These are phyloP conservation scores for Brienomyrus brachyistius DNA, from an alignment of 2,113 vertebrate genomes.

Conservation along the genomic window DNA sequence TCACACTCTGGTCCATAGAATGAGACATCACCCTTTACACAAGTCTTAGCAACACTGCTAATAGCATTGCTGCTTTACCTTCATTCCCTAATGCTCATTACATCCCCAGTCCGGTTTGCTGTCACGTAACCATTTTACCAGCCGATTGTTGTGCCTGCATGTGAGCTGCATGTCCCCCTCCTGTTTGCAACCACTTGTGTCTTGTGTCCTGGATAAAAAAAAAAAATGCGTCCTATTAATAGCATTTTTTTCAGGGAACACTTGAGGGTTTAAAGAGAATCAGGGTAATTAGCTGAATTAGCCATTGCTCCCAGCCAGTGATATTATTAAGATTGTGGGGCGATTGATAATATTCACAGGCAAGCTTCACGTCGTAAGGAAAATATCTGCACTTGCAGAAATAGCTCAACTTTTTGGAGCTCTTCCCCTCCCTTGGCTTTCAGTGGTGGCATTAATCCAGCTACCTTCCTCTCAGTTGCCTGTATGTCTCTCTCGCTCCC, in stretches of 20 bases:
- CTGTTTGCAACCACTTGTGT: not conserved
- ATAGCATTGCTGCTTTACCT: not conserved
- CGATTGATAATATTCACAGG: not conserved
- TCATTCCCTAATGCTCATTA: not conserved
- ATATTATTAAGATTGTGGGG: not conserved
- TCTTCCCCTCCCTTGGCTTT: not conserved
- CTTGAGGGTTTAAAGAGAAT: constrained; percentile 3
- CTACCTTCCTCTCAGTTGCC: not conserved
- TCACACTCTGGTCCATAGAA: not conserved
- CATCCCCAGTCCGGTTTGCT: not conserved
- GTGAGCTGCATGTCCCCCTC: not conserved
- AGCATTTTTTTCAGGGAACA: not conserved
- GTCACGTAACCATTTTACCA: not conserved
- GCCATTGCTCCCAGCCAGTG: constrained; percentile 6
- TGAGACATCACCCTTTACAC: not conserved
- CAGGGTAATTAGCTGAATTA: constrained; percentile 14
- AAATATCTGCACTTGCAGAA: not conserved
- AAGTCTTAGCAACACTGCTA: not conserved
- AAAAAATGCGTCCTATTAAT: constrained; percentile 13
- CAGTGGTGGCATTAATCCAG: not conserved
- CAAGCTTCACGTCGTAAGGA: not conserved
- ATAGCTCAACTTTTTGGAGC: not conserved
- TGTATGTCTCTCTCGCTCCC: not conserved
- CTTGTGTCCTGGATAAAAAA: not conserved
- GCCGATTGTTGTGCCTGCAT: not conserved